Evolutionary conservation across 2,797 vertebrate genomes (phyloP).

Genomic region (Platalea minor): DNA sequence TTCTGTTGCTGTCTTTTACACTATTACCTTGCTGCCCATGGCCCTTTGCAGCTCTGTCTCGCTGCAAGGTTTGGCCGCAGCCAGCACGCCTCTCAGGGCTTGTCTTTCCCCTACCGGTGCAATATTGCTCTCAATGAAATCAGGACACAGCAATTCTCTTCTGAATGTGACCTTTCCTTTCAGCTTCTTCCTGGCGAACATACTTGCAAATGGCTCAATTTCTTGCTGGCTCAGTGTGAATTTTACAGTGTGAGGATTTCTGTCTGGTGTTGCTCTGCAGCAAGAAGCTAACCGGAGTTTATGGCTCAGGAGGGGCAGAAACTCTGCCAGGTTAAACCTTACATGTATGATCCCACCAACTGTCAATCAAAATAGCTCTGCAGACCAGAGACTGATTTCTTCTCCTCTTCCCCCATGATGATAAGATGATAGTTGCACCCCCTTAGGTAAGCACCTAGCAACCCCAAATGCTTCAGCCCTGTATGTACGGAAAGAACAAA

Average conservation of each 20-base stretch:
- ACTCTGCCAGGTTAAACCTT: not conserved
- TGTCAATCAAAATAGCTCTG: not conserved
- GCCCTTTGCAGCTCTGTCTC: not conserved
- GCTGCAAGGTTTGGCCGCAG: not conserved
- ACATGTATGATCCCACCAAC: not conserved
- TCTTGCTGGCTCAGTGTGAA: constrained; percentile 39
- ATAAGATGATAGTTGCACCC: not conserved
- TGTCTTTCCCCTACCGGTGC: not conserved
- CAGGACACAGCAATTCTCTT: not conserved
- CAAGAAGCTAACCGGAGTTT: not conserved
- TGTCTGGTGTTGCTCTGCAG: not conserved
- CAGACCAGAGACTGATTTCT: not conserved
- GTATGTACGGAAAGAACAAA: not conserved
- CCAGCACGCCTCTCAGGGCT: not conserved
- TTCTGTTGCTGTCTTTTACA: not conserved
- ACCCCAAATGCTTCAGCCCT: not conserved
- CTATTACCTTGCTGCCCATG: not conserved
- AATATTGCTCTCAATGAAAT: not conserved
- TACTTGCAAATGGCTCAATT: not conserved
- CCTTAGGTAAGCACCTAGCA: not conserved
- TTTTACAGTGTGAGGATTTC: not conserved
- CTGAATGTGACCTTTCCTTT: constrained; percentile 35
- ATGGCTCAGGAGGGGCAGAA: not conserved
- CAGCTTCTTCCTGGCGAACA: not conserved
- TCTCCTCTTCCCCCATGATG: not conserved